Base-by-base conservation (phyloP, 2,888 invertebrate species). In the Alviniconcha strummeri region DNA sequence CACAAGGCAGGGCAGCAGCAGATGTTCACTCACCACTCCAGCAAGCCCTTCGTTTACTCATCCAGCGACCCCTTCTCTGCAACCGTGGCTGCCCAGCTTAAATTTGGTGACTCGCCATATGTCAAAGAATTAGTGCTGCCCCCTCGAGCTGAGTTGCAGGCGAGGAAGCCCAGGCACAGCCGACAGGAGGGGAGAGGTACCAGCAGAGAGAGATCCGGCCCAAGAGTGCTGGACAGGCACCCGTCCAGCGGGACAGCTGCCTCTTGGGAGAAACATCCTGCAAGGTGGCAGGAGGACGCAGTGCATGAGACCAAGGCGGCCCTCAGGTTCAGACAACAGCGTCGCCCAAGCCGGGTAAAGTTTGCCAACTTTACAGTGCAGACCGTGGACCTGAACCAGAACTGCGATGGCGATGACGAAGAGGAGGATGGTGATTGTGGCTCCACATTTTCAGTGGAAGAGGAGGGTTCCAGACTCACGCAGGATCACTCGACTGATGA, bases 291-390 rank as follows among this genome's bases (percentile, higher is more conserved):
- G 13, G 64, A 64, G 17, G 17, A 15, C 4, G 11, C 64, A 15
- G 64, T 17, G 0, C 36, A 36, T 36, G 36, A 36, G 36, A 36
- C 36, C 60, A 36, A 67, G 8, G 57, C 13, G 17, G 0, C 79
- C 13, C 52, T 13, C 55, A n/a, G 11, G 8, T 11, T 4, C 80
- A 19, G 5, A 5, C 74, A 52, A 6, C 13, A 54, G 13, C 36
- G 52, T 9, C 74, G 78, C 13, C 7, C 57, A 19, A 19, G 56
- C 19, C 56, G 19, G 52, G 80, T 80, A 3, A 60, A 80, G 80
- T 80, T 80, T n/a, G 80, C 69, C 3, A 60, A 80, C 80, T 80
- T 60, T 55, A 69, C 80, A 7, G 36, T 54, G 69, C 69, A 54
- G 5, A 8, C 52, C 5, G 3, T 80, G 55, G 69, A 80, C 19